These are phyloP conservation scores for Balanococcus diminutus DNA, from an alignment of 2,888 invertebrate genomes.

Conservation along the genomic window DNA sequence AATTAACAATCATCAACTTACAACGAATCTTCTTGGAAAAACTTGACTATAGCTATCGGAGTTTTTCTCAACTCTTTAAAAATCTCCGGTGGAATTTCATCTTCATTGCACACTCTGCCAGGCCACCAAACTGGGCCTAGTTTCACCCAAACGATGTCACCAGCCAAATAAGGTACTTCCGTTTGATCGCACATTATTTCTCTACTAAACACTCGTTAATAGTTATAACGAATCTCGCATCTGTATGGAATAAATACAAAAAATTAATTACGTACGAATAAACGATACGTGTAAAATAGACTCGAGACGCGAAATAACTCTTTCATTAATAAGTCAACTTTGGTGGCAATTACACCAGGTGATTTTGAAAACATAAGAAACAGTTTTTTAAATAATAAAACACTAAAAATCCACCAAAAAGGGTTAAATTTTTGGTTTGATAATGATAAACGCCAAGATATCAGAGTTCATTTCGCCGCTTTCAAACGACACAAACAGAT, in stretches of 20 bases:
- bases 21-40: conserved; percentile 84
- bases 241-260: background rate
- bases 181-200: conserved; percentile 72
- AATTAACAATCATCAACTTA: conserved; percentile 64
- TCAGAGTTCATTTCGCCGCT: conserved; percentile 6
- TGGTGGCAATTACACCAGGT: background rate
- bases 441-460: background rate
- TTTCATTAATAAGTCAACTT: background rate
- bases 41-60: conserved; percentile 82
- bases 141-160: conserved; percentile 86
- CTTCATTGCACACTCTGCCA: conserved; percentile 73
- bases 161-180: conserved; percentile 71
- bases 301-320: background rate
- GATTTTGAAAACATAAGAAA: background rate
- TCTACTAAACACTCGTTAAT: background rate
- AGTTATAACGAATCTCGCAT: background rate
- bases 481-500: background rate
- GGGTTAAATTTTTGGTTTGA: background rate
- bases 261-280: background rate
- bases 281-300: background rate
- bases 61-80: conserved; percentile 70
- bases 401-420: background rate
- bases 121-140: conserved; percentile 85
- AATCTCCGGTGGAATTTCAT: conserved; percentile 72
- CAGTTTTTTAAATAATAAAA: background rate